Evolutionary conservation across 23 tunicate genomes (phyloP).

Genomic region (Trididemnum miniatum): DNA sequence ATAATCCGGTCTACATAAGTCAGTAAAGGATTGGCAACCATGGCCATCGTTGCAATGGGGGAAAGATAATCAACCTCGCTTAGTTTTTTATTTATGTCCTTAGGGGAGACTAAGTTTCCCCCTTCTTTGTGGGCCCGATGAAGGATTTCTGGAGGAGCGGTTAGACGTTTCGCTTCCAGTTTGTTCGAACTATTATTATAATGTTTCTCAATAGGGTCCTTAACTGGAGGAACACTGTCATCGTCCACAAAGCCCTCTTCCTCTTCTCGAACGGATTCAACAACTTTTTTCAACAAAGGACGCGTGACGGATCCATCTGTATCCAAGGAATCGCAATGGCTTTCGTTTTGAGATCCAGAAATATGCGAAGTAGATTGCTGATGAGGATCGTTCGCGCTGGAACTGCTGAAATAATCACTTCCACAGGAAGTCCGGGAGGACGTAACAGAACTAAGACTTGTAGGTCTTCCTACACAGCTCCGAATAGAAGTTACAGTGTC

Average conservation of each 20-base stretch:
- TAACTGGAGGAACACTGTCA: not conserved
- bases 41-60: conserved; percentile 81
- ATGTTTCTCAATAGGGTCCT: not conserved
- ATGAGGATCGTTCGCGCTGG: conserved; percentile 33
- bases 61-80: conserved; percentile 72
- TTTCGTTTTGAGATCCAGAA: conserved; percentile 7
- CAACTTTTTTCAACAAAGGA: conserved; percentile 13
- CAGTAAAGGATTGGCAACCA: conserved; percentile 72
- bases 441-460: conserved; percentile 72
- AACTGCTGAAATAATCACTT: conserved; percentile 83
- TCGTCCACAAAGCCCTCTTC: conserved; percentile 13
- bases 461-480: conserved; percentile 85
- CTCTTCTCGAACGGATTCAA: conserved; percentile 29
- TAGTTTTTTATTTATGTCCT: conserved; percentile 59
- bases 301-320: not conserved
- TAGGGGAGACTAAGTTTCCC: conserved; percentile 24
- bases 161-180: not conserved
- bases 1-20: conserved; percentile 78
- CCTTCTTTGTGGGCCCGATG: not conserved
- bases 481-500: not conserved
- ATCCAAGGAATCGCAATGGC: not conserved
- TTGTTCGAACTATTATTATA: conserved; percentile 30
- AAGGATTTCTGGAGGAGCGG: not conserved
- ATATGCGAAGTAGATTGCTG: not conserved
- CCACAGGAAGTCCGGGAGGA: conserved; percentile 82